These are phyloP conservation scores for Cyrtonyx montezumae DNA, from an alignment of 2,113 vertebrate genomes.

Conservation along the genomic window DNA sequence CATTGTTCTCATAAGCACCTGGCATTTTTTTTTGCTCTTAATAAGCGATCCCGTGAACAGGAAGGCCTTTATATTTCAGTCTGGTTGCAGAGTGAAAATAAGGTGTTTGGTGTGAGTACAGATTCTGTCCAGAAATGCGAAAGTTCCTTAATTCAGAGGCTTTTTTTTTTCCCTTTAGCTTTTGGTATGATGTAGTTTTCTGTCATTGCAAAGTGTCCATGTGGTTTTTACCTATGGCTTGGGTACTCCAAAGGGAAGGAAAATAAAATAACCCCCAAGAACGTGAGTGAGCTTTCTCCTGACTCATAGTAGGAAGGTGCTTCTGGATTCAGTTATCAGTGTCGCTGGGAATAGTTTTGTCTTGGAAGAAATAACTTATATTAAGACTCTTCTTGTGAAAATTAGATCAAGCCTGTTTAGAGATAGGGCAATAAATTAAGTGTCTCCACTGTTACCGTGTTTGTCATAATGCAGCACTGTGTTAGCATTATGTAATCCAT, in stretches of 20 bases:
- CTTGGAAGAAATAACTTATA: background rate
- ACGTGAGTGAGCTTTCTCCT: background rate
- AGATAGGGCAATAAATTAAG: background rate
- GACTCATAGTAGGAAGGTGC: background rate
- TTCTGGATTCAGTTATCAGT: background rate
- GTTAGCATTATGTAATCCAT: background rate
- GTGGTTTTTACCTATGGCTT: background rate
- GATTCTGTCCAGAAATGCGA: background rate
- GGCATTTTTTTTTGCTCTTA: background rate
- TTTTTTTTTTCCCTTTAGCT: background rate
- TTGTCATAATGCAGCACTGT: background rate
- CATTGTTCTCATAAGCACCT: background rate
- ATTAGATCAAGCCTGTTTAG: background rate
- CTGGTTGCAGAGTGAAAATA: background rate
- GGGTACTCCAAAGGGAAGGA: background rate
- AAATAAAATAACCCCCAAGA: background rate
- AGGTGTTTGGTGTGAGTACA: background rate
- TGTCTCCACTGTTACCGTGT: background rate
- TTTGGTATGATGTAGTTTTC: accelerated
- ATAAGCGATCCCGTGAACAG: background rate
- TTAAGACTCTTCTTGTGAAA: background rate
- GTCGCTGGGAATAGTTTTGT: background rate
- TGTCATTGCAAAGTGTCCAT: background rate
- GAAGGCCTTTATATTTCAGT: background rate
- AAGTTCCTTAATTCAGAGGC: background rate